Percentiles rank a stretch among this genome's conserved stretches.
Conservation (phyloP, 2,797 vertebrate species). For the Mormyrops attenuatus region DNA sequence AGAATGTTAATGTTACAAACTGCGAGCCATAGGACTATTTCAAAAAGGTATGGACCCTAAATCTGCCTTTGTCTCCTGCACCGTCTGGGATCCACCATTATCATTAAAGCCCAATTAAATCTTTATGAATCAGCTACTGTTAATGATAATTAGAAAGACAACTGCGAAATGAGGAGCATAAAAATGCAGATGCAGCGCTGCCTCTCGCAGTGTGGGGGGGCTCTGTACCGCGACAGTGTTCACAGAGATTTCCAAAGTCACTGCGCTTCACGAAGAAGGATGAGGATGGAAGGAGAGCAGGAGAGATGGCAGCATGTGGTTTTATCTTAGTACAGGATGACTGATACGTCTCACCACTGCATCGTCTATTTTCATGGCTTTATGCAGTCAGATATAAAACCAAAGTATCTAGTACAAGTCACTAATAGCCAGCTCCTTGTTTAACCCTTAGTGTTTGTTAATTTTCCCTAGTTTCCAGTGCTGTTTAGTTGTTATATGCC, state of each 20-base stretch:
- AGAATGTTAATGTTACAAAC: not conserved
- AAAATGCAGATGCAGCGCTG: not conserved
- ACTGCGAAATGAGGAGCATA: not conserved
- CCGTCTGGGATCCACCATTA: not conserved
- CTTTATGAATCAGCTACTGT: conserved; percentile 14
- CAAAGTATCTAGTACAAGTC: not conserved
- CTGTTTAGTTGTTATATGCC: not conserved
- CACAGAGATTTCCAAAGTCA: not conserved
- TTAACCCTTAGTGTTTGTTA: not conserved
- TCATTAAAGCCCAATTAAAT: conserved; percentile 2
- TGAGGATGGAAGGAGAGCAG: not conserved
- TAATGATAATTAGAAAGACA: conserved; percentile 15
- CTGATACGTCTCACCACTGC: not conserved
- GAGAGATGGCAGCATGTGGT: not conserved
- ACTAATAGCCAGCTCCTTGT: not conserved
- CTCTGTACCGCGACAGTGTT: not conserved
- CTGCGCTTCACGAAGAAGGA: not conserved
- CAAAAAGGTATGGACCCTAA: not conserved
- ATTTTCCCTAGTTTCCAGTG: not conserved
- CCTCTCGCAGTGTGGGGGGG: not conserved
- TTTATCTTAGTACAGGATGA: not conserved
- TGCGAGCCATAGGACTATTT: not conserved
- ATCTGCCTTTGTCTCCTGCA: not conserved
- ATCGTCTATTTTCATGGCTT: not conserved
- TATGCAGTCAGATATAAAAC: not conserved